These are phyloP conservation scores for Labeo rohita DNA, from an alignment of 2,113 vertebrate species.

Conservation along the genomic window DNA sequence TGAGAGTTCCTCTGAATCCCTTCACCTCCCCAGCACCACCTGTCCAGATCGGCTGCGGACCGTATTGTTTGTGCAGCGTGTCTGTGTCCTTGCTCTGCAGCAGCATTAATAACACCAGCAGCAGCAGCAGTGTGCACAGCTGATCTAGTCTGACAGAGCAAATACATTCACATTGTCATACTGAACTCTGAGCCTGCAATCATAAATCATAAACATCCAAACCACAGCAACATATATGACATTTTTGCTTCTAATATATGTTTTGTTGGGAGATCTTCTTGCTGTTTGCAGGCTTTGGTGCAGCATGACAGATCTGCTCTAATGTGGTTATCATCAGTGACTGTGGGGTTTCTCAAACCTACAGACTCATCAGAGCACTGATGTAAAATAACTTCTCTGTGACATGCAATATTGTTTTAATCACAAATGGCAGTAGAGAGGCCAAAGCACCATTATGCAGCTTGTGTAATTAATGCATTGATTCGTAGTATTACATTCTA, in stretches of 20 bases:
- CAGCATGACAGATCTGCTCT: neutral
- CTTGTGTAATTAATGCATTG: neutral
- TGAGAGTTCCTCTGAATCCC: neutral
- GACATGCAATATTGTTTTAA: neutral
- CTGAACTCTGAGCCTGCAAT: neutral
- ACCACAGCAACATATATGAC: neutral
- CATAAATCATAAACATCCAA: neutral
- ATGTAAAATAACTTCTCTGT: neutral
- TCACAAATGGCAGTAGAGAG: neutral
- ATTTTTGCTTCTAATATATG: neutral
- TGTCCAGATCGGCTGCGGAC: neutral
- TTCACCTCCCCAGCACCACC: neutral
- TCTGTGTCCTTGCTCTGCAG: neutral
- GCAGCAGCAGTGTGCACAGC: neutral
- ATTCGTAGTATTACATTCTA: neutral
- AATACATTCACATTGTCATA: neutral
- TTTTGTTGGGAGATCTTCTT: neutral
- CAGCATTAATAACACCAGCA: too few species aligned
- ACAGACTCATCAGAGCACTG: neutral
- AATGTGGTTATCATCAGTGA: neutral
- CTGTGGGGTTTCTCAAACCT: neutral
- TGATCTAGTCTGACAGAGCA: neutral
- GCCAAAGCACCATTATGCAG: neutral
- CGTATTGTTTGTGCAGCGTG: neutral
- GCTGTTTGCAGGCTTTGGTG: neutral